Evolutionary conservation across 2,888 invertebrate species (phyloP).

Genomic region (Caenorhabditis sp.): DNA sequence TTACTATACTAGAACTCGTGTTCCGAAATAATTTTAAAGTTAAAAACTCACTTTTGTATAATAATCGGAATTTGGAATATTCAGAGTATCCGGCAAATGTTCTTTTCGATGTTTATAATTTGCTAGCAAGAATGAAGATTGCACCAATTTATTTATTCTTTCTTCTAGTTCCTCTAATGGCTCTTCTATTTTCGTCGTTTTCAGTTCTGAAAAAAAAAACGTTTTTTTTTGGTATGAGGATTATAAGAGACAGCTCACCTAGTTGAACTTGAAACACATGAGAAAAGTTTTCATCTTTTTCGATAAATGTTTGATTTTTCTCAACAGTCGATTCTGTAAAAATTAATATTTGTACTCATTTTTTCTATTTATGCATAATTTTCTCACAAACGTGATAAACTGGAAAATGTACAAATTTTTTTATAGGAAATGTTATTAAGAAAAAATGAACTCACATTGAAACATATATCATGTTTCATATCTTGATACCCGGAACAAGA

Average conservation of each 20-base stretch:
- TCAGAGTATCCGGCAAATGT: constrained; percentile 20
- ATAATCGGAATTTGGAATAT: constrained; percentile 5
- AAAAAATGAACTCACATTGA: too few relatives aligned
- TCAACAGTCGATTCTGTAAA: not conserved
- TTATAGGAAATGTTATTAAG: too few relatives aligned
- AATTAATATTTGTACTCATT: not conserved
- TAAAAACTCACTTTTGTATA: constrained; percentile 18
- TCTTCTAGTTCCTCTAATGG: constrained; percentile 20
- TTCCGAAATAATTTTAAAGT: not conserved
- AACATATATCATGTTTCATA: too few relatives aligned
- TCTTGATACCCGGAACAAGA: too few relatives aligned
- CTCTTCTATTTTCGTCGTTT: constrained; percentile 24
- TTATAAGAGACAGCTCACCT: constrained; percentile 11
- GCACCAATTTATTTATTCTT: constrained; percentile 19
- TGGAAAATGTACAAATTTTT: too few relatives aligned
- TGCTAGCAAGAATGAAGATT: constrained; percentile 20
- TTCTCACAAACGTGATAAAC: too few relatives aligned
- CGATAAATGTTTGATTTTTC: constrained; percentile 3
- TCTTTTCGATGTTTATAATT: constrained; percentile 33
- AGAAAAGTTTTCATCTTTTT: constrained; percentile 16
- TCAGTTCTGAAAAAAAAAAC: constrained; percentile 28
- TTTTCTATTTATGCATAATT: not conserved
- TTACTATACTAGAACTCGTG: not conserved
- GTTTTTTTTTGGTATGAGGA: too few relatives aligned
- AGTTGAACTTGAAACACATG: constrained; percentile 27